Evolutionary conservation across 1,140 invertebrate species (phyloP).

Genomic region (Pinna nobilis): DNA sequence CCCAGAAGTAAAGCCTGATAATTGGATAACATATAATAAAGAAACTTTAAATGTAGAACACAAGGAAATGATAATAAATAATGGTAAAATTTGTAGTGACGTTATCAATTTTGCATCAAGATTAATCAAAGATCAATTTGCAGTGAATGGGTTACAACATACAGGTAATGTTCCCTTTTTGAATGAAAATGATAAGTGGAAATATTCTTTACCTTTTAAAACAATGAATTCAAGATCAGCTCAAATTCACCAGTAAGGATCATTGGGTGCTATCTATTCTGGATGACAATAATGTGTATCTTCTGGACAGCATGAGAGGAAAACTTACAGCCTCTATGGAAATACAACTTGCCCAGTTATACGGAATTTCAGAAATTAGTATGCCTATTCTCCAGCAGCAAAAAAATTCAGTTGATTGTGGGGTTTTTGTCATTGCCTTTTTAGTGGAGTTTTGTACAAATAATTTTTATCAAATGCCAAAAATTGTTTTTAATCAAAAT

Average conservation of each 20-base stretch:
- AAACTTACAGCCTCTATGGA: background rate
- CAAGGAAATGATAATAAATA: background rate
- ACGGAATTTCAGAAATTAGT: too few relatives aligned
- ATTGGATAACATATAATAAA: background rate
- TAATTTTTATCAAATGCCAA: background rate
- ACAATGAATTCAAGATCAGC: background rate
- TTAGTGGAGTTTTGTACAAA: background rate
- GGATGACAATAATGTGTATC: background rate
- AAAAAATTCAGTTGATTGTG: too few relatives aligned
- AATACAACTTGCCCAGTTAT: background rate
- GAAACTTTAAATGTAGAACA: background rate
- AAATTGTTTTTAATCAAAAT: background rate
- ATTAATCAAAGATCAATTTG: background rate
- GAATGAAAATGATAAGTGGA: background rate
- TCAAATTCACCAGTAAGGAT: conserved; percentile 13
- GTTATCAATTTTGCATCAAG: background rate
- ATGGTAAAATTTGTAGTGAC: background rate
- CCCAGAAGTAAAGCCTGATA: too few relatives aligned
- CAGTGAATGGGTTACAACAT: background rate
- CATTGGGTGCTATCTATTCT: conserved; percentile 13
- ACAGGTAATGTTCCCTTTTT: background rate
- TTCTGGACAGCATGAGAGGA: background rate
- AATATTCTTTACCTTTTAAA: background rate
- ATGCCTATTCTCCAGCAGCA: too few relatives aligned
- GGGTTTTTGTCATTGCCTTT: too few relatives aligned